phyloP scores from a whole-genome alignment of 1,140 invertebrate genomes.

The Holotrichia oblita region DNA sequence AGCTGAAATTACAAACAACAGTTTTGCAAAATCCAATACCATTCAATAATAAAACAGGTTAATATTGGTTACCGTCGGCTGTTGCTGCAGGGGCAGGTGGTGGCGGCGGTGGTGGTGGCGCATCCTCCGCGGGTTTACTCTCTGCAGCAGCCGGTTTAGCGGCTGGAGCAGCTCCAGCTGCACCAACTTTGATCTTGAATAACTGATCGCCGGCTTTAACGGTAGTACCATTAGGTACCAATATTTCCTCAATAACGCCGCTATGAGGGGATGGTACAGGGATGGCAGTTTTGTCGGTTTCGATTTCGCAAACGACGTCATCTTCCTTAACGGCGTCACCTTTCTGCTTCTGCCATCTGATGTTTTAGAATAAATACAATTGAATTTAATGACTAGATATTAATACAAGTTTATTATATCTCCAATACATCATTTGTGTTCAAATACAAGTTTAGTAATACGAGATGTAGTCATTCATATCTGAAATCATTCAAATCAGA shows the following conservation, averaged over 20 bases:
- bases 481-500: too few species aligned
- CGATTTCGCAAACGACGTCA: conserved; percentile 96
- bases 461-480: too few species aligned
- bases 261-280: conserved; percentile 88
- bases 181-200: conserved; percentile 78
- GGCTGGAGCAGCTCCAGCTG: conserved; percentile 58
- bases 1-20: conserved; percentile 44
- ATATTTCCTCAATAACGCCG: conserved; percentile 88
- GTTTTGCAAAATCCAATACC: neutral
- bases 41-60: neutral
- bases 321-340: conserved; percentile 93
- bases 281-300: conserved; percentile 98
- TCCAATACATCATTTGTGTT: too few species aligned
- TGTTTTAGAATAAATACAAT: too few species aligned
- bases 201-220: conserved; percentile 88
- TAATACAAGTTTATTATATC: too few species aligned
- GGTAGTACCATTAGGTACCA: conserved; percentile 89
- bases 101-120: conserved; percentile 47
- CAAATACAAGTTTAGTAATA: too few species aligned
- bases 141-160: conserved; percentile 63
- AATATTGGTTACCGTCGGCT: neutral
- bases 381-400: neutral
- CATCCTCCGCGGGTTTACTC: conserved; percentile 63
- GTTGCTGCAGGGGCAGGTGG: conserved; percentile 28
- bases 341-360: conserved; percentile 36